Conservation (phyloP, 2,888 invertebrate species). For the Ichneumoninae sp. region DNA sequence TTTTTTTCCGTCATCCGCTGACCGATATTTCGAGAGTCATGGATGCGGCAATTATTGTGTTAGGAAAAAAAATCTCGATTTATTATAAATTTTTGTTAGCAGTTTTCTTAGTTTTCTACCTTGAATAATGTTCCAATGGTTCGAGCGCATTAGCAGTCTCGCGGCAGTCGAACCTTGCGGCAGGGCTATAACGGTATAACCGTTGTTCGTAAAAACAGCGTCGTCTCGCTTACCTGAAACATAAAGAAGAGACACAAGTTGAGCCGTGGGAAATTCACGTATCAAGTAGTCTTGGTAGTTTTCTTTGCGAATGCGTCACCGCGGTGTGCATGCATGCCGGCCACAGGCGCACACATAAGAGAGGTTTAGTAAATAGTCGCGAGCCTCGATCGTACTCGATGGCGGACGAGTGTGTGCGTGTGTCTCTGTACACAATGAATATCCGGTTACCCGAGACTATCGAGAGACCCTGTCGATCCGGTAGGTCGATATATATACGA, state of each 20-base stretch:
- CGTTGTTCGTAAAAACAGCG: constrained; percentile 22
- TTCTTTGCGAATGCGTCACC: constrained; percentile 45
- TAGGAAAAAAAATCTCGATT: not conserved
- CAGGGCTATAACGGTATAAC: constrained; percentile 50
- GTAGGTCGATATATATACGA: constrained; percentile 50
- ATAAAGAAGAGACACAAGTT: constrained; percentile 56
- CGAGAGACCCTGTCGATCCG: constrained; percentile 45
- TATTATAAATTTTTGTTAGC: not conserved
- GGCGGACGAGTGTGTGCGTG: constrained; percentile 14
- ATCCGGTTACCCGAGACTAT: constrained; percentile 66
- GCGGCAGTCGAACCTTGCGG: constrained; percentile 20
- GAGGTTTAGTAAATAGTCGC: constrained; percentile 46
- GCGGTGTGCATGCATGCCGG: constrained; percentile 9
- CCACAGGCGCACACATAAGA: not conserved
- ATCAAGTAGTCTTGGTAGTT: constrained; percentile 37
- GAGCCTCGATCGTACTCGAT: constrained; percentile 57
- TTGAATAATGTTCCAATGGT: constrained; percentile 19
- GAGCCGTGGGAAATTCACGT: constrained; percentile 55
- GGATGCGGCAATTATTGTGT: not conserved
- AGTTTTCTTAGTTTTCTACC: constrained; percentile 37
- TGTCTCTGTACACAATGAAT: constrained; percentile 63
- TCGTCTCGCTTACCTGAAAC: constrained; percentile 68
- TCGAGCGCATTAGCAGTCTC: not conserved
- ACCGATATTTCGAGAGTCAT: constrained; percentile 44
- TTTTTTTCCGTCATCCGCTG: constrained; percentile 33